Conservation (phyloP, 2,113 vertebrate genomes). For the Lepus europaeus region DNA sequence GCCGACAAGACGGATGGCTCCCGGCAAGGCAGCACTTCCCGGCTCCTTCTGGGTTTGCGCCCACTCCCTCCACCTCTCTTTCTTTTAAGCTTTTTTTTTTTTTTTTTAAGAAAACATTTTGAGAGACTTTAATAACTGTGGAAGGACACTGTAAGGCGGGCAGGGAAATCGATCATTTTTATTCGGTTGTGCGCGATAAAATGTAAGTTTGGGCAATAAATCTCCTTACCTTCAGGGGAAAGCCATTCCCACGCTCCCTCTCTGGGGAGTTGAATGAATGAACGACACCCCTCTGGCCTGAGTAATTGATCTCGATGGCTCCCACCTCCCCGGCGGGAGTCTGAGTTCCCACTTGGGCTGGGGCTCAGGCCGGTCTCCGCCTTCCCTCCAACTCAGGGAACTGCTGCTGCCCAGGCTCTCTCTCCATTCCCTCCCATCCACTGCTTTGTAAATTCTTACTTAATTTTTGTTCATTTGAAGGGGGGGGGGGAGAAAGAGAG, state of each 20-base stretch:
- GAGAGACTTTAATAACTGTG: conserved; percentile 84
- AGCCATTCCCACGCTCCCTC: conserved; percentile 68
- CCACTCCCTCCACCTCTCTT: conserved; percentile 72
- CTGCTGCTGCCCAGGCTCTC: neutral
- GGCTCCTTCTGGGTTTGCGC: conserved; percentile 78
- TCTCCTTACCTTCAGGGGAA: conserved; percentile 86
- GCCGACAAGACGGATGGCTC: conserved; percentile 86
- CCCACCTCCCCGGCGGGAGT: neutral
- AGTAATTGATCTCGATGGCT: neutral
- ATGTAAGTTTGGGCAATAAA: conserved; percentile 85
- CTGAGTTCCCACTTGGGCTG: neutral
- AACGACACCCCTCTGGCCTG: neutral
- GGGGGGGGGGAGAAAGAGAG: too few relatives aligned
- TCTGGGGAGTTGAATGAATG: conserved; percentile 62
- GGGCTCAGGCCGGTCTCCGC: accelerated
- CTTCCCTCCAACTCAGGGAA: neutral
- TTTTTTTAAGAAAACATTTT: conserved; percentile 84
- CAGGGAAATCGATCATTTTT: conserved; percentile 86
- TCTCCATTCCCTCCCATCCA: too few relatives aligned
- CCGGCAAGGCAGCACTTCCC: conserved; percentile 76
- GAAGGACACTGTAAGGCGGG: conserved; percentile 84
- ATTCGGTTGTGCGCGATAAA: conserved; percentile 84
- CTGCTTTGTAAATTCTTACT: too few relatives aligned
- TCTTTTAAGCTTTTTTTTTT: neutral
- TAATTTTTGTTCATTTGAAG: too few relatives aligned